Conservation (phyloP, 1,140 invertebrate species). For the Ctenoplectra terminalis region DNA sequence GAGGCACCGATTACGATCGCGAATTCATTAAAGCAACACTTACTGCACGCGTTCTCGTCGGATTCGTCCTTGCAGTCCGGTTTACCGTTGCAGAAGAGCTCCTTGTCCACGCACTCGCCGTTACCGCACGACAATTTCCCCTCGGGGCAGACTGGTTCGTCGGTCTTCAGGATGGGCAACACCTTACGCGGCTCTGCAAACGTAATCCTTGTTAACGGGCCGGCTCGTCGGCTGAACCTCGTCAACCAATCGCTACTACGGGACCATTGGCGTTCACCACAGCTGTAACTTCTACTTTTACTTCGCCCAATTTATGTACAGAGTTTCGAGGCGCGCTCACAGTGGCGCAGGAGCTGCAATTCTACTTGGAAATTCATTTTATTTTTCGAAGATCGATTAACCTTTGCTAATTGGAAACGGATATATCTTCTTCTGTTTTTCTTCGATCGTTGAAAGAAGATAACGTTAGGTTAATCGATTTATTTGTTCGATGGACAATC, state of each 20-base stretch:
- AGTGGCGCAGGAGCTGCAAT: slow-evolving; percentile 33
- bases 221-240: slow-evolving; percentile 26
- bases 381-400: background rate
- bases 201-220: slow-evolving; percentile 54
- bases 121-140: slow-evolving; percentile 94
- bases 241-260: slow-evolving; percentile 13
- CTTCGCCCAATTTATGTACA: slow-evolving; percentile 44
- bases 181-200: slow-evolving; percentile 93
- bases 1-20: background rate
- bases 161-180: slow-evolving; percentile 93
- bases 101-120: slow-evolving; percentile 94
- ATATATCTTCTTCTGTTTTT: no score
- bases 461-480: background rate
- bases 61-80: slow-evolving; percentile 96
- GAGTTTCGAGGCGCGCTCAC: background rate
- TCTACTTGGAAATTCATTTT: slow-evolving; percentile 15
- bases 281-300: slow-evolving; percentile 45
- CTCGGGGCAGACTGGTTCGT: slow-evolving; percentile 94
- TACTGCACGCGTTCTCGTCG: slow-evolving; percentile 97
- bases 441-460: no score
- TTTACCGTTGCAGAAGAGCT: slow-evolving; percentile 96
- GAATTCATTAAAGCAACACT: slow-evolving; percentile 80
- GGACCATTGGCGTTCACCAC: slow-evolving; percentile 9
- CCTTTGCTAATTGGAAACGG: no score
- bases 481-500: background rate